These are phyloP conservation scores for Heliconius eleuchia DNA, from an alignment of 1,140 invertebrate genomes.

Conservation along the genomic window DNA sequence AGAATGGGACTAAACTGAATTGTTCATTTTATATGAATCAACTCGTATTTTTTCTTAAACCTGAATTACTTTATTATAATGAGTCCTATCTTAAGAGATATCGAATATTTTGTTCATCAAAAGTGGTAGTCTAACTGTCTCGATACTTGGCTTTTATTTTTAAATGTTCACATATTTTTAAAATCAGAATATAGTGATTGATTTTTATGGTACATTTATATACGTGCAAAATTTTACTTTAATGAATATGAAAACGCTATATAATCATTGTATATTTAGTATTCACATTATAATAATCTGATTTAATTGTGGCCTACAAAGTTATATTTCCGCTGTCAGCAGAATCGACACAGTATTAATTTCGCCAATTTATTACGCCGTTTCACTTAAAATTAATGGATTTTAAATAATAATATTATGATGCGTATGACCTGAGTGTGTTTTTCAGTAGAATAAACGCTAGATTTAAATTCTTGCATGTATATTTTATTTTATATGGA, in stretches of 20 bases:
- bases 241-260: not conserved
- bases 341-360: conserved; percentile 8
- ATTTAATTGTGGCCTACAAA: not conserved
- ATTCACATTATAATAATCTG: conserved; percentile 12
- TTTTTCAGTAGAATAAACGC: not conserved
- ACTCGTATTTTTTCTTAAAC: no score
- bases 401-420: conserved; percentile 14
- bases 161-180: no score
- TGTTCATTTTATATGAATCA: no score
- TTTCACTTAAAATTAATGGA: conserved; percentile 11
- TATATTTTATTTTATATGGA: no score
- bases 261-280: not conserved
- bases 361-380: conserved; percentile 6
- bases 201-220: no score
- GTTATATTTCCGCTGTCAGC: conserved; percentile 14
- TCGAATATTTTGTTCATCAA: no score
- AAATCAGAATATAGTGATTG: no score
- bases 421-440: not conserved
- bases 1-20: no score
- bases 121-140: no score
- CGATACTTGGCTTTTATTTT: no score
- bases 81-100: no score
- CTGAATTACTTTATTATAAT: no score
- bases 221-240: not conserved
- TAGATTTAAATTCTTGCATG: not conserved